Conservation (phyloP, 2,888 invertebrate species). For the Sphecodes monilicornis region DNA sequence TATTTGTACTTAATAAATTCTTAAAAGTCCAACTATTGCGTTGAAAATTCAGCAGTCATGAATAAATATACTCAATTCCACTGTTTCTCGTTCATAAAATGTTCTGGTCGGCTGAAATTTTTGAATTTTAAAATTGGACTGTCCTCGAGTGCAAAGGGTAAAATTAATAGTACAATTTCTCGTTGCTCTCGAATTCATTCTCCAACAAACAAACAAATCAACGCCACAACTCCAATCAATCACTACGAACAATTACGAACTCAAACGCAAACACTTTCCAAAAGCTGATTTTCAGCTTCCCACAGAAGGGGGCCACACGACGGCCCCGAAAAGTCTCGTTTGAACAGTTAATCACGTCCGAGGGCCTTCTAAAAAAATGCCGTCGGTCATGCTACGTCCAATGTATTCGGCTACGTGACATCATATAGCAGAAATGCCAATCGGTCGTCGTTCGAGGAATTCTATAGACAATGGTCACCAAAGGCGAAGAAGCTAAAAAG, state of each 20-base stretch:
- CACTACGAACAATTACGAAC: not conserved
- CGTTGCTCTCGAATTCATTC: no score
- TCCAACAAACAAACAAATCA: no score
- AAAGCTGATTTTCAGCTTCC: not conserved
- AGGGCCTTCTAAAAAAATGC: slow-evolving; percentile 51
- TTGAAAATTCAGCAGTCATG: no score
- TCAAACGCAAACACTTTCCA: not conserved
- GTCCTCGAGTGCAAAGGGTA: no score
- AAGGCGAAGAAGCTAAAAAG: slow-evolving; percentile 22
- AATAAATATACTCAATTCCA: no score
- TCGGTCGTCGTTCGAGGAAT: slow-evolving; percentile 49
- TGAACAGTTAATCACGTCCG: slow-evolving; percentile 57
- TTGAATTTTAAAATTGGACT: no score
- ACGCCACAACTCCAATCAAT: no score
- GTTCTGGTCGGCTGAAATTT: no score
- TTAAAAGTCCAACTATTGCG: no score
- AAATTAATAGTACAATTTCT: no score
- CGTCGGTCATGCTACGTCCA: slow-evolving; percentile 36
- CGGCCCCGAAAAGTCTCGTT: not conserved
- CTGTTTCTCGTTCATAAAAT: no score
- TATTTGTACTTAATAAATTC: no score
- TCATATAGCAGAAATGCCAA: slow-evolving; percentile 49
- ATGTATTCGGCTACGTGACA: slow-evolving; percentile 58
- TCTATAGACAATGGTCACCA: slow-evolving; percentile 59
- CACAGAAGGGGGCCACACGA: not conserved